Conservation (phyloP, 2,113 vertebrate species). For the Climacteris rufus region DNA sequence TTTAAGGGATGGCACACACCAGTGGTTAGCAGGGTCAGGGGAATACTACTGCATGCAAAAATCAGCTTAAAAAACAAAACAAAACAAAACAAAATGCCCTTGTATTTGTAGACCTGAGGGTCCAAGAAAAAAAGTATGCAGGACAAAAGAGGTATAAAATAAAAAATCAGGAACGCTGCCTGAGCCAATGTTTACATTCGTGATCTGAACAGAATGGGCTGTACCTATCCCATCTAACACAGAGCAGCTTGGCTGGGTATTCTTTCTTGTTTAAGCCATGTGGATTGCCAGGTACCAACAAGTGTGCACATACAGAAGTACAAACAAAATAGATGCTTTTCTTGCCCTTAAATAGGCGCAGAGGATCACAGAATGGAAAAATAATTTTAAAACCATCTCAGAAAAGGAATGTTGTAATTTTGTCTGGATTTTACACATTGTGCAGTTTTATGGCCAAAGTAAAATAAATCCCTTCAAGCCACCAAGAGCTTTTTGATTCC, state of each 20-base stretch:
- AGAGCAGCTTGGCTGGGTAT: neutral
- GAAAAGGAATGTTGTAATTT: conserved; percentile 9
- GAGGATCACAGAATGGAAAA: neutral
- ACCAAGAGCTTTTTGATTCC: neutral
- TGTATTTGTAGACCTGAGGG: neutral
- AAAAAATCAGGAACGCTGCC: neutral
- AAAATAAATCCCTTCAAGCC: conserved; percentile 6
- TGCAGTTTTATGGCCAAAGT: neutral
- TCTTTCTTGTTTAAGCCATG: conserved; percentile 29
- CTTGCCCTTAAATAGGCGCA: neutral
- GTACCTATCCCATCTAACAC: neutral
- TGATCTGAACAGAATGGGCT: neutral
- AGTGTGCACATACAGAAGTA: neutral
- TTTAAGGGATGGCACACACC: neutral
- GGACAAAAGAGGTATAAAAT: neutral
- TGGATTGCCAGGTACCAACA: neutral
- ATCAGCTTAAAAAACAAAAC: neutral
- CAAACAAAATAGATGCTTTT: neutral
- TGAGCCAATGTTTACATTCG: neutral
- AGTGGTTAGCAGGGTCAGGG: neutral
- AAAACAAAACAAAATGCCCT: neutral
- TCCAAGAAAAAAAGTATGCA: neutral
- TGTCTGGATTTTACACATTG: neutral
- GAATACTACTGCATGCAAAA: neutral
- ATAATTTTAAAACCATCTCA: neutral